These are phyloP conservation scores for Drosophila longiperda DNA, from an alignment of 2,888 invertebrate genomes.

Conservation along the genomic window DNA sequence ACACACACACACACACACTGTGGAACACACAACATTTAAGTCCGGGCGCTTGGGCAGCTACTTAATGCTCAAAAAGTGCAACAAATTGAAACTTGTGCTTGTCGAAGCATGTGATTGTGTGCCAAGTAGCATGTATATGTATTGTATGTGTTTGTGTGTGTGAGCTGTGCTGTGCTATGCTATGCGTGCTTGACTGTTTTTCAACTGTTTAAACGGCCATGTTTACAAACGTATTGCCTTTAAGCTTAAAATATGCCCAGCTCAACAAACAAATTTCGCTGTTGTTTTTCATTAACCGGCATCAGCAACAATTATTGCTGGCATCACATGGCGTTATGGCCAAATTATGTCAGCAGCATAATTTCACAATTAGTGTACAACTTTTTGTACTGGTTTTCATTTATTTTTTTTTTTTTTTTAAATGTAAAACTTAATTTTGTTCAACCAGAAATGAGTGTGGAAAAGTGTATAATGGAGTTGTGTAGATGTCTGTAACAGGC, in stretches of 20 bases:
- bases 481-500: neutral
- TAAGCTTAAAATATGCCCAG: conserved; percentile 51
- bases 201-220: conserved; percentile 57
- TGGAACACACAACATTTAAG: conserved; percentile 48
- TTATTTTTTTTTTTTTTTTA: neutral
- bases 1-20: conserved; percentile 8
- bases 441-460: neutral
- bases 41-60: conserved; percentile 60
- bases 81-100: conserved; percentile 84
- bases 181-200: conserved; percentile 29
- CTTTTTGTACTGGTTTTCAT: neutral
- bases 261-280: conserved; percentile 37
- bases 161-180: conserved; percentile 12
- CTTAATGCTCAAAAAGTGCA: conserved; percentile 82
- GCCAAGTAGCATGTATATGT: conserved; percentile 41
- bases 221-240: conserved; percentile 68
- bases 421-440: neutral
- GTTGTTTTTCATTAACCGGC: conserved; percentile 34
- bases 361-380: neutral
- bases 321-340: conserved; percentile 36
- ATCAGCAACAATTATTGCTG: conserved; percentile 38
- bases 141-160: conserved; percentile 9
- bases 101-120: conserved; percentile 82
- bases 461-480: neutral
- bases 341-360: conserved; percentile 13